phyloP scores from a whole-genome alignment of 2,888 invertebrate genomes.

The Isotomurus palustris region DNA sequence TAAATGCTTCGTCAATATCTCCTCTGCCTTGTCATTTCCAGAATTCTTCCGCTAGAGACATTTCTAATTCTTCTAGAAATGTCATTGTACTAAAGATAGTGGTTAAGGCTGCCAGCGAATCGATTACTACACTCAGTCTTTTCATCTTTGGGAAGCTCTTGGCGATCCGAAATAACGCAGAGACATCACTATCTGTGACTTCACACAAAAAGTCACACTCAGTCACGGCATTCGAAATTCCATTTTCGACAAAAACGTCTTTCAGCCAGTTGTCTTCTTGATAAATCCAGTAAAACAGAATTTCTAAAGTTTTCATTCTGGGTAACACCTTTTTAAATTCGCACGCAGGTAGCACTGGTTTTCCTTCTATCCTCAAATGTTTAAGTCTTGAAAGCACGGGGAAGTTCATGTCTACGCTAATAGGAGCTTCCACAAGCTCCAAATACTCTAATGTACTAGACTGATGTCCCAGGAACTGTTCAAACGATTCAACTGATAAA shows the following conservation, averaged over 20 bases:
- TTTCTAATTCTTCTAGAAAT: conserved; percentile 15
- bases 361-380: conserved; percentile 14
- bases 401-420: conserved; percentile 8
- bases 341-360: conserved; percentile 13
- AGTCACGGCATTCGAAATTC: not conserved
- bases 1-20: conserved; percentile 16
- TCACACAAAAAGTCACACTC: conserved; percentile 17
- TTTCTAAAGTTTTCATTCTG: conserved; percentile 13
- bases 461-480: conserved; percentile 16
- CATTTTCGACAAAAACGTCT: conserved; percentile 16
- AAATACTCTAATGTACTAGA: conserved; percentile 10
- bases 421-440: conserved; percentile 16
- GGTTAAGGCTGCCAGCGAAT: conserved; percentile 8
- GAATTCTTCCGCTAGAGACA: conserved; percentile 13
- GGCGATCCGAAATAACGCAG: conserved; percentile 10
- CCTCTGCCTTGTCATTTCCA: conserved; percentile 11
- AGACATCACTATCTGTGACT: conserved; percentile 15
- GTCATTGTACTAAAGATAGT: conserved; percentile 16
- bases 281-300: conserved; percentile 22
- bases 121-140: conserved; percentile 11
- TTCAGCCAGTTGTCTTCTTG: conserved; percentile 21
- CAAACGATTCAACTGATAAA: conserved; percentile 7
- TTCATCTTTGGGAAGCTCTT: conserved; percentile 19
- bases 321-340: conserved; percentile 17
- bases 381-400: conserved; percentile 5